Evolutionary conservation across 2,797 vertebrate species (phyloP).

Genomic region (Danio albolineatus): DNA sequence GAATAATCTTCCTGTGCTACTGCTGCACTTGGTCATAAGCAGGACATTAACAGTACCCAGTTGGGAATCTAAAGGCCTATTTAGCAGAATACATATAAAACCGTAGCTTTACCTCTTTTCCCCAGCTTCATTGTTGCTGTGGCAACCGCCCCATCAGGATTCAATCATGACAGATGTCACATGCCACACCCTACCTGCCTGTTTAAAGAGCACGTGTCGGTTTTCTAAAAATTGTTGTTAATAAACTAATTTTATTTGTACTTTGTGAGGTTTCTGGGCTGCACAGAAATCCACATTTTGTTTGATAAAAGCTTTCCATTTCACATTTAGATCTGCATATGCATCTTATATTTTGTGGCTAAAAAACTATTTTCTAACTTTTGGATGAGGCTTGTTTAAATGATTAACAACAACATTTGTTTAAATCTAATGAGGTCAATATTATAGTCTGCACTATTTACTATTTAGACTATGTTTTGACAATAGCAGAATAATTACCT

Average conservation of each 20-base stretch:
- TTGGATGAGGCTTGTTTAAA: background rate
- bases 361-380: background rate
- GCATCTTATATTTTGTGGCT: background rate
- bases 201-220: too few species aligned
- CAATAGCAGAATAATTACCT: background rate
- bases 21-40: background rate
- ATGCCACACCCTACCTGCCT: constrained; percentile 8
- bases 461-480: background rate
- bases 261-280: too few species aligned
- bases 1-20: background rate
- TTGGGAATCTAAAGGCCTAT: constrained; percentile 6
- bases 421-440: background rate
- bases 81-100: background rate
- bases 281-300: background rate
- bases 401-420: background rate
- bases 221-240: background rate
- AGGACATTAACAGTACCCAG: background rate
- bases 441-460: background rate
- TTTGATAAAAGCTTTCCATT: background rate
- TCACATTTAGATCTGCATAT: background rate
- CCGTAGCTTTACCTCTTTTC: background rate
- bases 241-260: background rate
- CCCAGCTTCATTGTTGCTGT: constrained; percentile 38
- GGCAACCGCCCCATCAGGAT: constrained; percentile 36
- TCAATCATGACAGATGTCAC: constrained; percentile 17